Percentiles rank a stretch among this genome's conserved stretches.
phyloP scores from a whole-genome alignment of 2,797 vertebrate genomes.

The Parauchenoglanis punctatus region DNA sequence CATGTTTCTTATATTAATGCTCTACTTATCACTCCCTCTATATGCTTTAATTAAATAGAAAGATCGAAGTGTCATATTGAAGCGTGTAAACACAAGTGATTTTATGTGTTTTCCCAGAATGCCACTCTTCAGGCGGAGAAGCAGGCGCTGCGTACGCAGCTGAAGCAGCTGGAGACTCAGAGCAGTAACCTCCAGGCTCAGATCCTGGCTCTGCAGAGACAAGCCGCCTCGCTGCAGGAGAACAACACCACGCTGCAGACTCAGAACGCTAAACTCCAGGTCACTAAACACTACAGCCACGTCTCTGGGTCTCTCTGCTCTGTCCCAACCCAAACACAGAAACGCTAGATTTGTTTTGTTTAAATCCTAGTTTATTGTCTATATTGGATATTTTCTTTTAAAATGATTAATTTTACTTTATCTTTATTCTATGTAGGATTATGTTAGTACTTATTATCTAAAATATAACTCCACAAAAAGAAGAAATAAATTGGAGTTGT shows the following conservation, averaged over 20 bases:
- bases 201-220: constrained; percentile 92
- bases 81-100: neutral
- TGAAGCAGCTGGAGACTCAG: constrained; percentile 94
- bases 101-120: constrained; percentile 77
- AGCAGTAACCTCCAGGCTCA: constrained; percentile 95
- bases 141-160: constrained; percentile 89
- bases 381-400: neutral
- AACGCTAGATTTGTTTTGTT: neutral
- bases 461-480: neutral
- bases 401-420: neutral
- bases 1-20: neutral
- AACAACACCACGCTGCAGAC: constrained; percentile 94
- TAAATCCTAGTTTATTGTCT: neutral
- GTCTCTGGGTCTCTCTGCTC: too few relatives aligned
- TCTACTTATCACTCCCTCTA: neutral
- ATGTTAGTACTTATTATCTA: neutral
- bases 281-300: constrained; percentile 53
- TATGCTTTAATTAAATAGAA: neutral
- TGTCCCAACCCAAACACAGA: neutral
- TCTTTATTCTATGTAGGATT: neutral
- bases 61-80: neutral
- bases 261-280: constrained; percentile 97
- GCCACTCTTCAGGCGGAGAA: constrained; percentile 98
- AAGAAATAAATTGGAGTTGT: too few relatives aligned
- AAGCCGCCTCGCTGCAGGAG: constrained; percentile 91